These are phyloP conservation scores for Melangyna quadrimaculata DNA, from an alignment of 2,888 invertebrate species.

Conservation along the genomic window DNA sequence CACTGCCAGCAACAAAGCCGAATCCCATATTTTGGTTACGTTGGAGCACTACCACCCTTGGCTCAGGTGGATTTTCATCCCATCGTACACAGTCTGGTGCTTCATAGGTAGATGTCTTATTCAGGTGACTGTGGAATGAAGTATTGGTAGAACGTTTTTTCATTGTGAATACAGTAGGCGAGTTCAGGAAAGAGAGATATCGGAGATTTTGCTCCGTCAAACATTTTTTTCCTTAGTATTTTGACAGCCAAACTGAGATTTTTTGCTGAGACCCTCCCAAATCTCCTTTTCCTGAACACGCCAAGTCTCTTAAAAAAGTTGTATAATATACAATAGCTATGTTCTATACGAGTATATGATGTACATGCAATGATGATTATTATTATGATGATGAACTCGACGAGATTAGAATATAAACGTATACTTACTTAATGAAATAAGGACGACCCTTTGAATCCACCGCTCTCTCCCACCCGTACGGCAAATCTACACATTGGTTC, in stretches of 20 bases:
- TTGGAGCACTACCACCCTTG: slow-evolving; percentile 88
- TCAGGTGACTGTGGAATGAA: slow-evolving; percentile 84
- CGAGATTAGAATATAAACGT: not conserved
- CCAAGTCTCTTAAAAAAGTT: no score
- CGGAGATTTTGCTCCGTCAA: no score
- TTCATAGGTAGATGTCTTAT: slow-evolving; percentile 95
- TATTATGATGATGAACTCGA: not conserved
- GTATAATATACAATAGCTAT: no score
- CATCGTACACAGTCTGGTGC: slow-evolving; percentile 86
- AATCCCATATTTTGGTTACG: slow-evolving; percentile 92
- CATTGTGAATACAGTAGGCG: no score
- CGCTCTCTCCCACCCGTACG: slow-evolving; percentile 96
- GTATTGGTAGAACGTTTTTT: slow-evolving; percentile 4
- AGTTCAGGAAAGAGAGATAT: no score
- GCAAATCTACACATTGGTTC: slow-evolving; percentile 86
- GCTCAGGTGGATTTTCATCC: slow-evolving; percentile 89
- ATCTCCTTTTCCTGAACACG: no score
- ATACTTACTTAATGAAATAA: slow-evolving; percentile 90
- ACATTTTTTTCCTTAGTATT: no score
- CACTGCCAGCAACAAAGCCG: slow-evolving; percentile 97
- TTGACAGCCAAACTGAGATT: no score
- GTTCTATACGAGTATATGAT: not conserved
- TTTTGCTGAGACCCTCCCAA: not conserved
- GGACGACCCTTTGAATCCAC: slow-evolving; percentile 89
- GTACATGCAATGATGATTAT: not conserved